phyloP scores from a whole-genome alignment of 2,888 invertebrate species.

The Orthosia gothica region DNA sequence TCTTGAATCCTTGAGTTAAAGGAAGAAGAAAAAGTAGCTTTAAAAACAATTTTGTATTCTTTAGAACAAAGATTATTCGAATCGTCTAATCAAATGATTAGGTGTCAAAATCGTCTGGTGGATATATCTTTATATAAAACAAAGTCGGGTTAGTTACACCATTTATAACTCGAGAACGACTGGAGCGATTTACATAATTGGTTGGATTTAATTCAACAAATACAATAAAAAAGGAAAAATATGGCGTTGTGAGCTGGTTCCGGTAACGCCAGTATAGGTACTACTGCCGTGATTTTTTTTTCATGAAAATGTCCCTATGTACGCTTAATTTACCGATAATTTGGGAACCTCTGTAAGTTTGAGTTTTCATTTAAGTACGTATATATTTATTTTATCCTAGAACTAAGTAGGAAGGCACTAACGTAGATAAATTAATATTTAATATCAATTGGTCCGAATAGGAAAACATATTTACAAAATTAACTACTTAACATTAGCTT shows the following conservation, averaged over 20 bases:
- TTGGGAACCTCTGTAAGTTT: neutral
- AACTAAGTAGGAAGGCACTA: constrained; percentile 37
- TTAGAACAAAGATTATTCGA: constrained; percentile 1
- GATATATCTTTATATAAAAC: no score
- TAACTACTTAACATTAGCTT: constrained; percentile 56
- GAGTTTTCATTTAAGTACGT: neutral
- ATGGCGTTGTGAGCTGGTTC: no score
- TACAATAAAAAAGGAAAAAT: no score
- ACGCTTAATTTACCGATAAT: no score
- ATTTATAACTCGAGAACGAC: no score
- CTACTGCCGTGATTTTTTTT: no score
- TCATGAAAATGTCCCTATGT: no score
- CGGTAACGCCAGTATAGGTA: no score
- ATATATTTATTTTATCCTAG: neutral
- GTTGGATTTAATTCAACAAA: no score
- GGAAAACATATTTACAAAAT: constrained; percentile 61
- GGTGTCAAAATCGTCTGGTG: constrained; percentile 3
- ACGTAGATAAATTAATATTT: constrained; percentile 6
- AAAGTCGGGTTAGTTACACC: no score
- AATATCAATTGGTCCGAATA: constrained; percentile 3
- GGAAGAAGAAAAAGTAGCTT: constrained; percentile 37
- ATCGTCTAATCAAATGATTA: constrained; percentile 22
- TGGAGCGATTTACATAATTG: no score
- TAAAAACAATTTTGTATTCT: neutral
- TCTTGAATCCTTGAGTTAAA: constrained; percentile 47